phyloP scores from a whole-genome alignment of 2,888 invertebrate species.

The Phanerotoma sp. region DNA sequence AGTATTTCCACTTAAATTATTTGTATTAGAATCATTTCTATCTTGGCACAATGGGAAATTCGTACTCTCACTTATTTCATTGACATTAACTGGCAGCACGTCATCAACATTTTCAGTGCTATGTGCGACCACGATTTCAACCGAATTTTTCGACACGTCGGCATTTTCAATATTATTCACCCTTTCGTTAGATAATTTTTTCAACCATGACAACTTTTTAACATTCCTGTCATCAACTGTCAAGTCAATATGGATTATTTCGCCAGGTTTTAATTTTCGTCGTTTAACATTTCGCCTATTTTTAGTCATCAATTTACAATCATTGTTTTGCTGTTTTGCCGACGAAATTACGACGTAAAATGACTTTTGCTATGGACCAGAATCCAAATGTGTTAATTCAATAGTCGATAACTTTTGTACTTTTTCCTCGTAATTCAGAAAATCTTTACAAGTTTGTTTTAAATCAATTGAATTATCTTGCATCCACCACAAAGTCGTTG shows the following conservation, averaged over 20 bases:
- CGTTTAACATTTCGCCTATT: slow-evolving; percentile 17
- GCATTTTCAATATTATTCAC: slow-evolving; percentile 31
- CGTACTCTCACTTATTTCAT: slow-evolving; percentile 35
- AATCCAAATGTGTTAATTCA: not conserved
- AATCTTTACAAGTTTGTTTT: slow-evolving; percentile 39
- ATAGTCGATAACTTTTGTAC: not conserved
- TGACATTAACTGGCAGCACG: slow-evolving; percentile 23
- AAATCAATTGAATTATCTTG: slow-evolving; percentile 44
- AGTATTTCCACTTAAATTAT: slow-evolving; percentile 9
- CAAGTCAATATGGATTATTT: slow-evolving; percentile 43
- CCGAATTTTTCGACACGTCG: slow-evolving; percentile 14
- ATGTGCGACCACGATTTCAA: slow-evolving; percentile 38
- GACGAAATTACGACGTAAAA: not conserved
- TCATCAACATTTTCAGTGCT: slow-evolving; percentile 33
- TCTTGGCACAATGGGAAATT: slow-evolving; percentile 6
- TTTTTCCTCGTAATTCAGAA: slow-evolving; percentile 39
- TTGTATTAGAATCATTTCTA: slow-evolving; percentile 18
- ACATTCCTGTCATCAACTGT: slow-evolving; percentile 33
- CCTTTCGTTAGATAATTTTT: slow-evolving; percentile 30
- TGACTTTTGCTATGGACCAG: slow-evolving; percentile 23
- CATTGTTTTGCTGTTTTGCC: not conserved
- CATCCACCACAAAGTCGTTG: slow-evolving; percentile 44
- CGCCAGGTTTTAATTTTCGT: slow-evolving; percentile 33
- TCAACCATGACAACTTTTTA: slow-evolving; percentile 7
- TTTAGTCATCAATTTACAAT: slow-evolving; percentile 7